Conservation (phyloP, 2,888 invertebrate genomes). For the Lasioglossum calceatum region DNA sequence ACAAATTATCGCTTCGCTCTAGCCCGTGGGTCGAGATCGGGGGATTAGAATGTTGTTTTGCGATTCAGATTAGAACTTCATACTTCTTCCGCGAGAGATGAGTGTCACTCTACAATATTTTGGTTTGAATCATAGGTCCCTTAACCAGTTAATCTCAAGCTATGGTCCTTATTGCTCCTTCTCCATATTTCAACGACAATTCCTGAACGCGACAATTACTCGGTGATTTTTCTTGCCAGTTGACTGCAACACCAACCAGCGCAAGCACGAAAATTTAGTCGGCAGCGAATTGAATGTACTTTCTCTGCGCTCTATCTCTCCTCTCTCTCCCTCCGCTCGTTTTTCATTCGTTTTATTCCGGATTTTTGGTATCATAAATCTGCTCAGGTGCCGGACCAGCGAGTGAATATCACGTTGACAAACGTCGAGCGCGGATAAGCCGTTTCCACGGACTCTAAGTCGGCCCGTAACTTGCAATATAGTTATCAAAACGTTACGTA, state of each 20-base stretch:
- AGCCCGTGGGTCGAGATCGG: neutral
- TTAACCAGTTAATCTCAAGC: neutral
- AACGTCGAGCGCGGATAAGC: conserved; percentile 33
- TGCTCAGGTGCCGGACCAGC: neutral
- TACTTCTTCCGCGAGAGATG: neutral
- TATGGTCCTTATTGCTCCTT: neutral
- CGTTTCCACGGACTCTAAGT: conserved; percentile 37
- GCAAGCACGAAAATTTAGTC: neutral
- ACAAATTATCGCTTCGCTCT: neutral
- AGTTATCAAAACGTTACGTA: conserved; percentile 63
- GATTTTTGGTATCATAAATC: conserved; percentile 4
- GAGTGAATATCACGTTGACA: conserved; percentile 50
- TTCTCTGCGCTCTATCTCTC: neutral
- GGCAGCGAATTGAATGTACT: neutral
- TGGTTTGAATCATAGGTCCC: too few relatives aligned
- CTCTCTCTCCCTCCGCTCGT: neutral
- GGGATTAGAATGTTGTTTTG: neutral
- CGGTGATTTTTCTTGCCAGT: neutral
- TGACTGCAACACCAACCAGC: neutral
- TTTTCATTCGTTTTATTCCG: neutral
- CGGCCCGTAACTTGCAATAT: conserved; percentile 58
- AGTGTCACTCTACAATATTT: neutral
- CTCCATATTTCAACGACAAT: neutral
- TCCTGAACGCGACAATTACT: neutral
- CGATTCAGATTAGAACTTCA: neutral